Evolutionary conservation across 2,113 vertebrate genomes (phyloP), one percentile per base, ranked within the genome.

Genomic region (Salvator merianae): DNA sequence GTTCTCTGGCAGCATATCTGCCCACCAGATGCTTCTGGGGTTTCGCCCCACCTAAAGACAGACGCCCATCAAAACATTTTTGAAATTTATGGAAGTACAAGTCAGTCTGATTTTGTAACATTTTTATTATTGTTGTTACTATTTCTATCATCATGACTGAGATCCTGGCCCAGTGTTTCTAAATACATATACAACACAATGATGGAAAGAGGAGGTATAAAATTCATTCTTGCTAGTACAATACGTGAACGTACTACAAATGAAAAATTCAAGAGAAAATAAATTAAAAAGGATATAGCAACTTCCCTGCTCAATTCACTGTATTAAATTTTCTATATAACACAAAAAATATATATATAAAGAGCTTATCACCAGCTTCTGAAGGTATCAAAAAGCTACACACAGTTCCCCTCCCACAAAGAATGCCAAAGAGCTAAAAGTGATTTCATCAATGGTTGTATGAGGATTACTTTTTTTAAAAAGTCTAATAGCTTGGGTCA

Each of bases 261-360:
- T 81, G 91, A 88, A 79, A n/a, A 93, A 90, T 87, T 90, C 93
- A 93, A 90, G 90, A 85, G 73, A 94, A 93, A 96, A 96, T 96
- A 96, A 96, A 95, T 96, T 96, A 96, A 95, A n/a, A 69, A 89
- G 82, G 84, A 91, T 93, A 93, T 86, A 80, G 84, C 86, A 63
- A n/a, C 85, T 70, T 93, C 94, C 91, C 92, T 91, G 88, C 88
- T 92, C 91, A 87, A 85, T 89, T 81, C 68, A 76, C 43, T 73
- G 82, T 32, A 88, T 87, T 78, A 78, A 86, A 70, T 86, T 86
- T 85, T 85, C 87, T 84, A 0, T 82, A 80, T 59, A 86, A 82
- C 84, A 85, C 78, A 79, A 71, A 87, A 34, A 20, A 36, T 40
- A 73, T 40, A 72, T 87, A 91, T 28, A 79, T 87, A 87, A 93